Percentiles rank a stretch among this genome's conserved stretches.
phyloP scores from a whole-genome alignment of 2,888 invertebrate species.

The Cosmia pyralina region DNA sequence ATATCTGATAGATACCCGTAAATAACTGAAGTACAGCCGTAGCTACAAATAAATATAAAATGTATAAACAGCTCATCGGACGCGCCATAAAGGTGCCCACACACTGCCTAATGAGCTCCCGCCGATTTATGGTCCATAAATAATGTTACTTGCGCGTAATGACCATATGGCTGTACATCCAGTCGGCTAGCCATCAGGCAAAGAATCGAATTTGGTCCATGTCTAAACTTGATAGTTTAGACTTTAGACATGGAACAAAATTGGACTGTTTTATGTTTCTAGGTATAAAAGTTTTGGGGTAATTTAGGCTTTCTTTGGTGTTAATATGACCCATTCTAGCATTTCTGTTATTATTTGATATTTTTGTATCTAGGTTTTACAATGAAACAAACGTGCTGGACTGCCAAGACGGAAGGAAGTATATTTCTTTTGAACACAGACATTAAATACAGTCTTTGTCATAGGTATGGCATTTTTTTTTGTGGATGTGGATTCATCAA shows the following conservation, averaged over 20 bases:
- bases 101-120: constrained; percentile 83
- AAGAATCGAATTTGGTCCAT: no score
- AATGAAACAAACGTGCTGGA: no score
- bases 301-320: background rate
- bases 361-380: no score
- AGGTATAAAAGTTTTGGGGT: background rate
- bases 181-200: constrained; percentile 25
- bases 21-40: constrained; percentile 56
- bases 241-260: constrained; percentile 42
- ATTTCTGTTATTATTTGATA: no score
- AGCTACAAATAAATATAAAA: constrained; percentile 74
- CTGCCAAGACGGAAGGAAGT: no score
- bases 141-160: constrained; percentile 83
- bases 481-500: no score
- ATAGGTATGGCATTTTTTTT: no score
- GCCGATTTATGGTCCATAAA: constrained; percentile 86
- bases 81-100: constrained; percentile 85
- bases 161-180: constrained; percentile 71
- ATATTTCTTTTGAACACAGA: no score
- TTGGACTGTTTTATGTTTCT: constrained; percentile 22
- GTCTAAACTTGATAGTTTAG: constrained; percentile 34
- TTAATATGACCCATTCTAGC: background rate
- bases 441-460: no score
- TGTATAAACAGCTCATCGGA: constrained; percentile 73
- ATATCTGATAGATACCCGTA: constrained; percentile 10